Evolutionary conservation across 2,888 invertebrate genomes (phyloP).

Genomic region (Drosophila formosana): DNA sequence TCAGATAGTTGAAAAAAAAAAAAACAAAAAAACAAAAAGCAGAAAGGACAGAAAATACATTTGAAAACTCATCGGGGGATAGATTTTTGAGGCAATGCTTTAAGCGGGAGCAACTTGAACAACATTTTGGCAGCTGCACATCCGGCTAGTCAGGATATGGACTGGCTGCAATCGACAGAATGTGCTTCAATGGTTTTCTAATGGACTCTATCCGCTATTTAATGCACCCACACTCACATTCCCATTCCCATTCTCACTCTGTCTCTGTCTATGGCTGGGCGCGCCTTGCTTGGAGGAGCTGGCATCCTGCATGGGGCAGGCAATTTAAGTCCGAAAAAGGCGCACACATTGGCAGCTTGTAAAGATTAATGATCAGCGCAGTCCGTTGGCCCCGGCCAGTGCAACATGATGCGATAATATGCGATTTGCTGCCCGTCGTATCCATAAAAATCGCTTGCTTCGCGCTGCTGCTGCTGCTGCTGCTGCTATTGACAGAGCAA

Average conservation of each 20-base stretch:
- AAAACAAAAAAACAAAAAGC: background rate
- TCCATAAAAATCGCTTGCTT: constrained; percentile 71
- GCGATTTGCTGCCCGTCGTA: constrained; percentile 71
- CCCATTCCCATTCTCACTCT: constrained; percentile 4
- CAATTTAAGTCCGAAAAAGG: constrained; percentile 76
- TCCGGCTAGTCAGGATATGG: constrained; percentile 63
- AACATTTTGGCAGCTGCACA: constrained; percentile 70
- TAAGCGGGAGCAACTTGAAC: constrained; percentile 43
- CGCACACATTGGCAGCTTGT: constrained; percentile 79
- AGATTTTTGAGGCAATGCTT: constrained; percentile 10
- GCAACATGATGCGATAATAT: constrained; percentile 74
- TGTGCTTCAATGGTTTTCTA: constrained; percentile 81
- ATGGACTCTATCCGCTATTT: constrained; percentile 79
- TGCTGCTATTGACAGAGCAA: constrained; percentile 71
- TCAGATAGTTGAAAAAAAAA: constrained; percentile 12
- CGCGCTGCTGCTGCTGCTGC: constrained; percentile 24
- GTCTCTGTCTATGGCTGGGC: background rate
- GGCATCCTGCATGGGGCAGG: constrained; percentile 40
- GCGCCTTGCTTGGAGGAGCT: constrained; percentile 18
- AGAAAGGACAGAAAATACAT: background rate
- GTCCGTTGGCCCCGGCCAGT: constrained; percentile 43
- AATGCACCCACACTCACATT: constrained; percentile 58
- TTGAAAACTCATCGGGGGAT: constrained; percentile 8
- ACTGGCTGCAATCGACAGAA: constrained; percentile 78
- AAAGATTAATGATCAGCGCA: constrained; percentile 76